These are phyloP conservation scores for Sternarchorhynchus goeldii DNA, from an alignment of 2,797 vertebrate genomes.

Conservation along the genomic window DNA sequence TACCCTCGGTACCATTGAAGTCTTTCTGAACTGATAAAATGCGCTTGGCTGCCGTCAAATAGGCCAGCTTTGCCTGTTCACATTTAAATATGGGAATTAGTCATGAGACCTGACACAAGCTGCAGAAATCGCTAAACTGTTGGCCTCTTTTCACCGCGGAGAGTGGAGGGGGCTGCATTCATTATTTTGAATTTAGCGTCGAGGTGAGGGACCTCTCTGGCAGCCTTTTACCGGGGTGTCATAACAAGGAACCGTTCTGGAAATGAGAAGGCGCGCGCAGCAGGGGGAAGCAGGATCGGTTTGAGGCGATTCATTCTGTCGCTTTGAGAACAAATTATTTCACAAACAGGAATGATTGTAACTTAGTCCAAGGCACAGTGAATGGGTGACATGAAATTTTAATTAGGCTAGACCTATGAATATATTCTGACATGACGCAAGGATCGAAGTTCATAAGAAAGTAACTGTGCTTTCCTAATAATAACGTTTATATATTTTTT, in stretches of 20 bases:
- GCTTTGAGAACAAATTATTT: conserved; percentile 4
- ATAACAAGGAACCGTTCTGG: conserved; percentile 52
- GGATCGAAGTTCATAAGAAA: background rate
- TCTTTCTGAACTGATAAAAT: conserved; percentile 85
- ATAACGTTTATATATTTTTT: background rate
- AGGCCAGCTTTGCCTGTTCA: conserved; percentile 80
- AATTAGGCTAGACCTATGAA: too few species aligned
- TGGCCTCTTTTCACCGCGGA: conserved; percentile 71
- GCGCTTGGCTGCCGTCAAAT: conserved; percentile 89
- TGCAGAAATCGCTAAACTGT: conserved; percentile 83
- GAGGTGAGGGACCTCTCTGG: conserved; percentile 68
- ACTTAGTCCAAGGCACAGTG: background rate
- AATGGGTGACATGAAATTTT: background rate
- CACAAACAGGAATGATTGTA: background rate
- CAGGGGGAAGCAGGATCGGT: conserved; percentile 4
- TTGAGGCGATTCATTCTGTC: background rate
- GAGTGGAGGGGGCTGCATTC: conserved; percentile 65
- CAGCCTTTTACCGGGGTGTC: conserved; percentile 49
- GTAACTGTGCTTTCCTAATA: background rate
- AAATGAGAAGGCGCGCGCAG: conserved; percentile 41
- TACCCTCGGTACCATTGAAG: conserved; percentile 80
- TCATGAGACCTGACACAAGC: conserved; percentile 86
- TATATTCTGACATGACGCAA: too few species aligned
- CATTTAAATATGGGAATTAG: conserved; percentile 91
- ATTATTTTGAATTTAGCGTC: conserved; percentile 66